A percentile compares a stretch with the other conserved stretches of the same genome.
Evolutionary conservation across 2,888 invertebrate genomes (phyloP).

Genomic region (Drosophila tanythrix): DNA sequence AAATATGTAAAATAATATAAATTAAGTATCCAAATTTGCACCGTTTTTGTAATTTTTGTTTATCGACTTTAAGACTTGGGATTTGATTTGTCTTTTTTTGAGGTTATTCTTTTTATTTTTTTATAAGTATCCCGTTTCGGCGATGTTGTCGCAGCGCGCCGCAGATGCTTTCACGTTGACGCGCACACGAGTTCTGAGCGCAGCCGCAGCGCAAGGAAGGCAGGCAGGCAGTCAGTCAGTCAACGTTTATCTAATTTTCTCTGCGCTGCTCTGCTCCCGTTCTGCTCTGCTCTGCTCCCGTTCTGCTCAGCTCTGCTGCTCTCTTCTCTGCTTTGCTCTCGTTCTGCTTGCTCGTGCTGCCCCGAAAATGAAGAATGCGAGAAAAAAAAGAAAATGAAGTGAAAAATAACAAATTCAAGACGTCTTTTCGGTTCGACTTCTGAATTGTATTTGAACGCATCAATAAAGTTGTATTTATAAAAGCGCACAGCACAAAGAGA

Average conservation of each 20-base stretch:
- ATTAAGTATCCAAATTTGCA: conserved; percentile 37
- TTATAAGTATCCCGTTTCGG: conserved; percentile 25
- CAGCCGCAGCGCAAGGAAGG: conserved; percentile 71
- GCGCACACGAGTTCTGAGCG: conserved; percentile 82
- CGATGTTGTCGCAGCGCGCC: conserved; percentile 51
- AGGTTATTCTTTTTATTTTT: conserved; percentile 33
- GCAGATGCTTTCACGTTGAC: conserved; percentile 80
- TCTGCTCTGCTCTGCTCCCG: conserved; percentile 28
- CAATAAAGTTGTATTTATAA: conserved; percentile 84
- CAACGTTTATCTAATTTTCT: conserved; percentile 53
- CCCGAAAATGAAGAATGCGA: conserved; percentile 37
- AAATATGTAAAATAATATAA: conserved; percentile 43
- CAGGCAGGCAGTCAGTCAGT: conserved; percentile 1
- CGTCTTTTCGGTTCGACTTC: conserved; percentile 65
- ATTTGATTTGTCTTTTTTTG: conserved; percentile 10
- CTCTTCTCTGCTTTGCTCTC: conserved; percentile 6
- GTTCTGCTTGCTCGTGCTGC: conserved; percentile 24
- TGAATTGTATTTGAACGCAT: conserved; percentile 74
- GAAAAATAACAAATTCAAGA: conserved; percentile 64
- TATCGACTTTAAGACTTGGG: conserved; percentile 3
- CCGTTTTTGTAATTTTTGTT: conserved; percentile 32
- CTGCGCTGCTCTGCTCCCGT: conserved; percentile 28
- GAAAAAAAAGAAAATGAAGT: conserved; percentile 21
- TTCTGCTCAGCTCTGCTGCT: conserved; percentile 28
- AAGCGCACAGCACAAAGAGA: conserved; percentile 55